Base-by-base conservation (phyloP, 2,113 vertebrate genomes). In the Corythoichthys intestinalis region DNA sequence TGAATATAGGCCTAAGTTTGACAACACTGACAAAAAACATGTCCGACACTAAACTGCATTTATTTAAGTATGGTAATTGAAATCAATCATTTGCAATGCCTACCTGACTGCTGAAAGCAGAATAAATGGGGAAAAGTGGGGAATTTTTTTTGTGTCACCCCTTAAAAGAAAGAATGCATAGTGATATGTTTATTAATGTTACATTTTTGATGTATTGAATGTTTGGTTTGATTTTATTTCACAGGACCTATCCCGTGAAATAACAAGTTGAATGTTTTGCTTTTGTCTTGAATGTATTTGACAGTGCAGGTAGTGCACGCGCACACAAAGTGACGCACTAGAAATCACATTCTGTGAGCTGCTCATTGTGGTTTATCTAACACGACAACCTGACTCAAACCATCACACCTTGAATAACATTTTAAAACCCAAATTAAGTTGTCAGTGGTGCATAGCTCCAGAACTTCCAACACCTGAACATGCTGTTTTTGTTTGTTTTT, bases 301-400 rank as follows among this genome's bases (percentile, higher is more conserved):
- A 67, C 44, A 13, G 57, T 15, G 61, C 2, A 67, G 61, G 65
- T 77, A 67, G 39, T 47, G 38, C 17, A 59, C 38, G 20, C 6
- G 12, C 39, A 48, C 50, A 38, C 13, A 47, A 34, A 66, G 73
- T 76, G 66, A 77, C 63, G 50, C 50, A 69, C 69, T 67, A 66
- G 66, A 6, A 41, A 63, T 79, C 77, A 74, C 70, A 78, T 53
- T 50, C 9, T 69, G 70, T 72, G 77, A 52, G 20, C 66, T 35
- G 61, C 69, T 74, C 48, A 53, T 52, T 73, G 82, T 60, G 35
- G 74, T 59, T 83, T 69, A 78, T 87, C 73, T 62, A 20, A 62
- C 35, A 73, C 50, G 84, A 86, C 76, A 76, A 61, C 69, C 74
- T 81, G 86, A 84, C 81, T 76, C 64, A 65, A 81, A 59, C 69